Conservation (phyloP, 2,113 vertebrate genomes). For the Pogonocichla stellata region DNA sequence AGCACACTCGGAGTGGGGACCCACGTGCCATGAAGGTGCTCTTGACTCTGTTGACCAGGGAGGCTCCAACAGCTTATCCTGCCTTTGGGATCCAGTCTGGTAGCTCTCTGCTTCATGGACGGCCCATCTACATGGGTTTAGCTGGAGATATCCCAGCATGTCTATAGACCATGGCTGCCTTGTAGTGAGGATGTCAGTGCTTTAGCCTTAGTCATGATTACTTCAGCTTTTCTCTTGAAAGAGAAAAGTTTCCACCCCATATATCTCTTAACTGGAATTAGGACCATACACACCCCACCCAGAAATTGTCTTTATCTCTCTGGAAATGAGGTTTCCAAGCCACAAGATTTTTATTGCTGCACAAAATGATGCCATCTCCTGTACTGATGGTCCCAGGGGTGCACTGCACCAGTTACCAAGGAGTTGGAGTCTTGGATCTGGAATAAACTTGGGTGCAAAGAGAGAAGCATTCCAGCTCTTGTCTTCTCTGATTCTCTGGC, state of each 20-base stretch:
- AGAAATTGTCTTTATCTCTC: neutral
- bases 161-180: neutral
- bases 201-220: neutral
- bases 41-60: neutral
- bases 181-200: neutral
- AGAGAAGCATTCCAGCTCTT: neutral
- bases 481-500: neutral
- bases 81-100: neutral
- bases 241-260: neutral
- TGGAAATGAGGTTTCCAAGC: neutral
- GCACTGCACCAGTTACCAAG: neutral
- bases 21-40: accelerated
- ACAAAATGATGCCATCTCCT: neutral
- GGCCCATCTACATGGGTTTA: neutral
- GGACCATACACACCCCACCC: accelerated
- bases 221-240: neutral
- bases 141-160: neutral
- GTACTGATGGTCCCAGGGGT: neutral
- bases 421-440: neutral
- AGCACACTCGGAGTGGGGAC: accelerated
- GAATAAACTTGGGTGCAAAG: neutral
- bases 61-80: neutral
- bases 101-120: neutral
- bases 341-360: neutral
- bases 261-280: neutral